Evolutionary conservation across 2,797 vertebrate species (phyloP), one percentile per base, ranked within the genome.

Genomic region (Sebastes cheni): DNA sequence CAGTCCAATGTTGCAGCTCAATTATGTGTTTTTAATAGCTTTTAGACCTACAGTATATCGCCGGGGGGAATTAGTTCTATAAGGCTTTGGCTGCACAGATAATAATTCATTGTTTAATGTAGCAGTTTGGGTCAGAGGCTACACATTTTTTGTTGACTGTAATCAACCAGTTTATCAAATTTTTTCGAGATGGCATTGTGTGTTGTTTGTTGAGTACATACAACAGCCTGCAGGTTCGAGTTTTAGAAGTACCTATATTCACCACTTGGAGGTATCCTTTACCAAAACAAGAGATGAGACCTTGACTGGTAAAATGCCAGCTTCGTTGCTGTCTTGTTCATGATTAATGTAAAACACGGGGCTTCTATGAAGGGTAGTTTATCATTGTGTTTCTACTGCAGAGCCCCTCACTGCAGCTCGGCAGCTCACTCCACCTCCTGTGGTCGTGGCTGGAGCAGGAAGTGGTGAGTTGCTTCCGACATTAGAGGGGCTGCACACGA

Each of bases 401-500:
- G 94, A 90, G 77, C 73, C 88, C 82, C 77, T 92, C 2, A 34
- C 83, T 59, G 79, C 74, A 23, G 64, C 61, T 78, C 79, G 27
- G 61, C 85, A 54, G 62, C 27, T 68, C 7, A 8, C 82, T 65
- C 73, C 80, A 20, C 68, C 80, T 42, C 32, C 81, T 85, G 84
- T 85, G 80, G 84, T 87, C 64, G 64, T 58, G n/a, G 85, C 85
- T 65, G 86, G 60, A 79, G 86, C 75, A 91, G 92, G 93, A 90
- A 93, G 89, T 91, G 92, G 95, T 96, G 86, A 95, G 93, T 90
- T 46, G 34, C 30, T 66, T 81, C 22, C 67, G 10, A 36, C 30
- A 34, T 27, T 65, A 34, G 60, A 67, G 27, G 39, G 25, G 22
- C 62, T 68, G 46, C 66, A 66, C 34, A 34, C 27, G 11, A 25